Evolutionary conservation across 2,888 invertebrate species (phyloP).

Genomic region (Drosophila recens): DNA sequence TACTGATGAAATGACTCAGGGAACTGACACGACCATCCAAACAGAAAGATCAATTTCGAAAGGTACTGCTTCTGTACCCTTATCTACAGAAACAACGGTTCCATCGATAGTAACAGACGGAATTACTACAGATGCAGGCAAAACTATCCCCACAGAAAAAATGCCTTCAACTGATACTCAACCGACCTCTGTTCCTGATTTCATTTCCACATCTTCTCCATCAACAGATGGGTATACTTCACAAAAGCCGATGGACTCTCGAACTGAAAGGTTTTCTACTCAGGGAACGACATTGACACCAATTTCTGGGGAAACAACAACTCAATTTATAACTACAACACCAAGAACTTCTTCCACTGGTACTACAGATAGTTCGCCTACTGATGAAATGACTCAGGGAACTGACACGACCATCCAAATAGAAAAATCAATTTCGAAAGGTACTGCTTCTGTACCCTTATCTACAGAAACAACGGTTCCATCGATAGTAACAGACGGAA

Average conservation of each 20-base stretch:
- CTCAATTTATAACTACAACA: conserved; percentile 1
- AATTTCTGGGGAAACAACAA: not conserved
- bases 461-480: not conserved
- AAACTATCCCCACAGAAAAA: not conserved
- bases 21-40: not conserved
- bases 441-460: not conserved
- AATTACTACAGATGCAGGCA: not conserved
- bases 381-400: not conserved
- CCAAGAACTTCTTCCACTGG: not conserved
- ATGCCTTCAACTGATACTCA: not conserved
- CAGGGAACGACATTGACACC: not conserved
- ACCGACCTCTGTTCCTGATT: not conserved
- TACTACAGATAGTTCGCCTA: not conserved
- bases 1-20: no score
- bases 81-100: not conserved
- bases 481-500: not conserved
- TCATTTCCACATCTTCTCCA: not conserved
- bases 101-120: not conserved
- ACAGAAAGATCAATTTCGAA: not conserved
- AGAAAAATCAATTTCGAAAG: not conserved
- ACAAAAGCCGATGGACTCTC: not conserved
- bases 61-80: not conserved
- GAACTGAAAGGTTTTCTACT: not conserved
- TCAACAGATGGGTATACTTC: not conserved
- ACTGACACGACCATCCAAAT: not conserved